phyloP scores from a whole-genome alignment of 1,140 invertebrate species.

The Ips typographus region DNA sequence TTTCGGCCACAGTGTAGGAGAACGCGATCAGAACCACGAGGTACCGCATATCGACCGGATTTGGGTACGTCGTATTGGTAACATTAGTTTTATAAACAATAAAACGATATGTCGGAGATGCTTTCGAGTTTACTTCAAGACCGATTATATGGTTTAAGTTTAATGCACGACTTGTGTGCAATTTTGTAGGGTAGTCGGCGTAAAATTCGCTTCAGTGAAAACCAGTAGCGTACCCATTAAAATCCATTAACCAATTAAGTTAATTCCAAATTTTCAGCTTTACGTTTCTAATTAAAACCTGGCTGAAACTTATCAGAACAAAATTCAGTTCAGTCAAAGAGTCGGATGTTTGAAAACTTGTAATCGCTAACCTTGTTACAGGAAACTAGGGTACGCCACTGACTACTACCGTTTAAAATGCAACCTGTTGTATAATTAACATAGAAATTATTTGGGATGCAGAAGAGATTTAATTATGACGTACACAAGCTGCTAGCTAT shows the following conservation, averaged over 20 bases:
- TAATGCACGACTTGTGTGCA: conserved; percentile 12
- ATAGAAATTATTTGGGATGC: neutral
- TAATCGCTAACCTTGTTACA: too few species aligned
- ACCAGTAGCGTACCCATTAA: neutral
- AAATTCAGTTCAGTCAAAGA: too few species aligned
- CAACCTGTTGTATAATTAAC: neutral
- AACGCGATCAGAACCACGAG: neutral
- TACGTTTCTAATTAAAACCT: too few species aligned
- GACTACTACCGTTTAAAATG: neutral
- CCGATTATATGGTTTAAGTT: conserved; percentile 3
- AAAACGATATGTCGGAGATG: neutral
- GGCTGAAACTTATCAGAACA: too few species aligned
- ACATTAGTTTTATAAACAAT: conserved; percentile 10
- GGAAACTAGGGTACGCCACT: neutral
- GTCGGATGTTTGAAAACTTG: too few species aligned
- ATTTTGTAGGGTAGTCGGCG: conserved; percentile 17
- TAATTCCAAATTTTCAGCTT: too few species aligned
- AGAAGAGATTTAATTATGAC: conserved; percentile 9
- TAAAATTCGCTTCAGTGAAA: conserved; percentile 14
- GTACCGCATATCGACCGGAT: neutral
- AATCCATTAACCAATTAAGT: too few species aligned
- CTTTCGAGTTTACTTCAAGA: neutral
- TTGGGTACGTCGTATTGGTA: conserved; percentile 6
- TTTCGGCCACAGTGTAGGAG: neutral
- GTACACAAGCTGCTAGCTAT: too few species aligned